phyloP scores from a whole-genome alignment of 1,140 invertebrate genomes.

The Nephila pilipes region DNA sequence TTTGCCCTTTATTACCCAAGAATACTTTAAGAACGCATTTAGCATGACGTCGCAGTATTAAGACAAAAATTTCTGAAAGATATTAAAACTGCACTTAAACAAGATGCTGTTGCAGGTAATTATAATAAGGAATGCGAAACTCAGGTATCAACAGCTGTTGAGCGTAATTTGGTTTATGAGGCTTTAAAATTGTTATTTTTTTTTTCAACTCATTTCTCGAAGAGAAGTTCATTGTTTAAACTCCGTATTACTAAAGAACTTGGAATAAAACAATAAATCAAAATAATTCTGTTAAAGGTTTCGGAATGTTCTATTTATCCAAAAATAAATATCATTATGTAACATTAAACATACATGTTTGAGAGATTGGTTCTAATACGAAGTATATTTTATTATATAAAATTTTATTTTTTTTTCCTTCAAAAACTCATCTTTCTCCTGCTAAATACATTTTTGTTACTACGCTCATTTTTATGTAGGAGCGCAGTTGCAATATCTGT shows the following conservation, averaged over 20 bases:
- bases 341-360: too few relatives aligned
- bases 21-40: constrained; percentile 30
- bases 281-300: background rate
- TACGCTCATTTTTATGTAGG: too few relatives aligned
- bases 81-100: constrained; percentile 56
- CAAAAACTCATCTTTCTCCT: too few relatives aligned
- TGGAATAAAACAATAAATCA: background rate
- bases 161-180: constrained; percentile 30
- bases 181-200: constrained; percentile 17
- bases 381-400: too few relatives aligned
- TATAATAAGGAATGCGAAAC: background rate
- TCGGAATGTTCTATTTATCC: background rate
- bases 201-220: constrained; percentile 27
- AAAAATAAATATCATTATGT: too few relatives aligned
- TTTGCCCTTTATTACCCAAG: background rate
- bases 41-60: background rate
- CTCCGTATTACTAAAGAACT: background rate
- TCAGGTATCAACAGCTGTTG: constrained; percentile 42
- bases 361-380: too few relatives aligned
- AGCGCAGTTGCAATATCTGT: too few relatives aligned
- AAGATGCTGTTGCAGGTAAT: constrained; percentile 19
- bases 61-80: constrained; percentile 46
- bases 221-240: constrained; percentile 22
- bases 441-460: too few relatives aligned
- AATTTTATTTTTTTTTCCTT: too few relatives aligned